These are phyloP conservation scores for Leptoteleia sp. DNA, from an alignment of 1,140 invertebrate genomes.

Conservation along the genomic window DNA sequence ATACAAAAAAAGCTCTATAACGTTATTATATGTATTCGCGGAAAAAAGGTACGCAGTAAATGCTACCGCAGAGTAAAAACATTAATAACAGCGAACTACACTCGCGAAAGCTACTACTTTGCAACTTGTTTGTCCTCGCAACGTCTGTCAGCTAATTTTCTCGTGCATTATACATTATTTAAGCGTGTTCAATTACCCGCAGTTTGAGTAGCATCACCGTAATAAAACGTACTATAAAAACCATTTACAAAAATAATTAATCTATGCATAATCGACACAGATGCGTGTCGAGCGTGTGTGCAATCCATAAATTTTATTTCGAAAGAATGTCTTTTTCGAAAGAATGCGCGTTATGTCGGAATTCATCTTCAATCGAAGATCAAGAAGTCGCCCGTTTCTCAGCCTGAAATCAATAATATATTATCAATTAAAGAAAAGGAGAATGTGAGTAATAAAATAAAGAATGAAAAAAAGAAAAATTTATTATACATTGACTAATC, in stretches of 20 bases:
- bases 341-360: constrained; percentile 35
- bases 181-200: constrained; percentile 48
- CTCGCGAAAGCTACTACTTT: constrained; percentile 50
- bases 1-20: constrained; percentile 63
- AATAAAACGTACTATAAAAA: constrained; percentile 50
- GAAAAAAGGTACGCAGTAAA: constrained; percentile 36
- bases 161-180: constrained; percentile 48
- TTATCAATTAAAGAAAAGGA: too few species aligned
- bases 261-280: constrained; percentile 49
- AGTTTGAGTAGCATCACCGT: constrained; percentile 44
- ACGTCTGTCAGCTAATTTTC: constrained; percentile 49
- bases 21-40: constrained; percentile 50
- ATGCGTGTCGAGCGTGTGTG: constrained; percentile 27
- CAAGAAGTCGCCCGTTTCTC: constrained; percentile 42
- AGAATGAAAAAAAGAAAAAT: too few species aligned
- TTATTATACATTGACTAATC: too few species aligned
- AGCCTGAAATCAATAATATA: constrained; percentile 44
- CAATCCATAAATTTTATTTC: constrained; percentile 33
- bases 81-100: constrained; percentile 55
- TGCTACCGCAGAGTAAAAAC: constrained; percentile 44
- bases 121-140: constrained; percentile 58
- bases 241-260: constrained; percentile 62
- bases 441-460: too few species aligned
- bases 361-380: constrained; percentile 47
- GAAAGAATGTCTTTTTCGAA: constrained; percentile 34